Evolutionary conservation across 92 coral and sea anemone species (phyloP), one percentile per base, ranked within the genome.

Genomic region (Actinostola sp.): DNA sequence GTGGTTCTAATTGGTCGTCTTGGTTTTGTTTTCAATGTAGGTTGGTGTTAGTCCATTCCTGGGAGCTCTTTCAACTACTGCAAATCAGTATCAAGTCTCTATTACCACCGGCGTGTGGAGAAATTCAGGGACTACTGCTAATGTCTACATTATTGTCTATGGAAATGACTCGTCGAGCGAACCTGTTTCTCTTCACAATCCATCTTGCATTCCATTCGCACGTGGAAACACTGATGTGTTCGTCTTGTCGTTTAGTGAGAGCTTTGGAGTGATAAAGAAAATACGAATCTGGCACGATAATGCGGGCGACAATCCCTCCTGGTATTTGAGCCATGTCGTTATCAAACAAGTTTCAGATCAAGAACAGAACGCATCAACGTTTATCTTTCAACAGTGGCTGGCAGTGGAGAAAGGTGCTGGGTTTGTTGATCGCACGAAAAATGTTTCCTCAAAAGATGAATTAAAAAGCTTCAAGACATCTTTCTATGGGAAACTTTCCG

Each of bases 201-300:
- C 67, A n/a, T 61, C 89, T 3, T 50, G 72, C 29, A 67, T 86
- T 6, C 80, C 84, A 23, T 89, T 89, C 41, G 82, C 89, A 41
- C 82, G 94, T 21, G 90, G 87, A 9, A 86, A 86, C 52, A 35
- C 57, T 32, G 83, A 87, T n/a, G 30, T 81, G 8, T 89, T 89
- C 50, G 61, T 79, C 17, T 20, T 85, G 31, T 89, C 94, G 27
- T 71, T 75, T n/a, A 61, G 28, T 15, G 34, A 72, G 0, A 43
- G 56, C 49, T 49, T 89, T 67, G 90, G 94, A 12, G 53, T 62
- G 20, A 50, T 89, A 11, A 72, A 63, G 32, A 67, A 80, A 26
- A 81, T 89, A 64, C 90, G 89, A 15, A 75, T 89, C 29, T 89
- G 94, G 94, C 94, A 89, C 46, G 88, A 89, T 41, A 89, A 89